phyloP scores from a whole-genome alignment of 2,113 vertebrate genomes.

The Spheniscus mendiculus region DNA sequence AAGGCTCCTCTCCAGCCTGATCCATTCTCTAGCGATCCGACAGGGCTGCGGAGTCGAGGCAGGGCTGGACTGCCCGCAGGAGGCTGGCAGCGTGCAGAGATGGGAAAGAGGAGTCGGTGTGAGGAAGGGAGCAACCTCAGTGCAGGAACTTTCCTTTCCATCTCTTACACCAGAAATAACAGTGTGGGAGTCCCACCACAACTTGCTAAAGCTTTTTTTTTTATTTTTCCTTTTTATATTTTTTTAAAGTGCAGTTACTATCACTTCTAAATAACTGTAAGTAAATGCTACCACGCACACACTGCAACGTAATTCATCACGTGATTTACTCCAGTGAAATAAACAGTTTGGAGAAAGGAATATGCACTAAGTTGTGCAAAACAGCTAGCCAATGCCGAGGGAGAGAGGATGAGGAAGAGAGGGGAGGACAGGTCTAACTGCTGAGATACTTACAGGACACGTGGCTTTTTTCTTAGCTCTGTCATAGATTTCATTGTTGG shows the following conservation, averaged over 20 bases:
- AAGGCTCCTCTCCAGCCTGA: not conserved
- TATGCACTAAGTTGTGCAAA: not conserved
- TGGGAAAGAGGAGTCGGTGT: not conserved
- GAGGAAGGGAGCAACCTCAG: not conserved
- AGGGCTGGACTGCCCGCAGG: not conserved
- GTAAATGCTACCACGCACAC: not conserved
- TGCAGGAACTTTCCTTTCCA: not conserved
- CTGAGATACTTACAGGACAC: not conserved
- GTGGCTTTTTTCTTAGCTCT: not conserved
- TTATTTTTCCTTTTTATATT: not conserved
- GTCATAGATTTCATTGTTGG: not conserved
- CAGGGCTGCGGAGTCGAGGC: accelerated
- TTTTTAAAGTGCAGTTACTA: not conserved
- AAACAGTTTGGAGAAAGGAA: not conserved
- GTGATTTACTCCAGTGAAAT: not conserved
- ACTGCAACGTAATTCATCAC: not conserved
- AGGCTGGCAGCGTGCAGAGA: not conserved
- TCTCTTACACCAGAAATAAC: not conserved
- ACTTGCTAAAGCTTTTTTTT: not conserved
- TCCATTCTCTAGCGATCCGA: not conserved
- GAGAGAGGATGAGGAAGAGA: not conserved
- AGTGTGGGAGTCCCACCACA: not conserved
- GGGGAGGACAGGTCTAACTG: not conserved
- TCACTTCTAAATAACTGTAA: not conserved
- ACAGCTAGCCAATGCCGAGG: not conserved